These are phyloP conservation scores for Emys orbicularis DNA, from an alignment of 2,797 vertebrate species.

Conservation along the genomic window DNA sequence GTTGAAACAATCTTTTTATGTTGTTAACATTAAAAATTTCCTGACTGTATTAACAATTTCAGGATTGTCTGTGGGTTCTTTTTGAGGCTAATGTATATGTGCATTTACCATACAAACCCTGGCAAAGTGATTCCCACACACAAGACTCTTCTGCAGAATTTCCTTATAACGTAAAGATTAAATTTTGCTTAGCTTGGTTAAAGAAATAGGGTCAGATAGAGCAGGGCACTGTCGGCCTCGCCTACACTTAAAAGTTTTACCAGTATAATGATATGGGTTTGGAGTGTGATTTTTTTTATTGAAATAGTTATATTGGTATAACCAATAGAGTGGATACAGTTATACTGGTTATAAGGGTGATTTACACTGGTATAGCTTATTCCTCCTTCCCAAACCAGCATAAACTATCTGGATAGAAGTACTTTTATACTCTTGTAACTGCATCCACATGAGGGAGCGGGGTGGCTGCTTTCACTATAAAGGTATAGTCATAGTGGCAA, in stretches of 20 bases:
- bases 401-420: background rate
- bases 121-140: background rate
- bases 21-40: slow-evolving; percentile 3
- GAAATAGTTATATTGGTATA: background rate
- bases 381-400: background rate
- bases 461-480: background rate
- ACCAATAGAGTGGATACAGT: background rate
- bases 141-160: background rate
- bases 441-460: background rate
- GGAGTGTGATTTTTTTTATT: background rate
- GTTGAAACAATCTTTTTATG: slow-evolving; percentile 26
- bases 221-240: background rate
- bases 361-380: background rate
- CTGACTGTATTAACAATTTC: slow-evolving; percentile 22
- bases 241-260: background rate
- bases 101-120: background rate
- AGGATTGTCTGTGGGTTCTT: background rate
- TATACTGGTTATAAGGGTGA: background rate
- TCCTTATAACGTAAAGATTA: background rate
- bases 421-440: background rate
- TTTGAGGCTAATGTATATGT: accelerated
- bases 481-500: background rate
- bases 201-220: background rate
- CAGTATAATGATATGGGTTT: background rate
- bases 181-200: accelerated